These are phyloP conservation scores for Calliphora vomitoria DNA, from an alignment of 2,888 invertebrate species.

Conservation along the genomic window DNA sequence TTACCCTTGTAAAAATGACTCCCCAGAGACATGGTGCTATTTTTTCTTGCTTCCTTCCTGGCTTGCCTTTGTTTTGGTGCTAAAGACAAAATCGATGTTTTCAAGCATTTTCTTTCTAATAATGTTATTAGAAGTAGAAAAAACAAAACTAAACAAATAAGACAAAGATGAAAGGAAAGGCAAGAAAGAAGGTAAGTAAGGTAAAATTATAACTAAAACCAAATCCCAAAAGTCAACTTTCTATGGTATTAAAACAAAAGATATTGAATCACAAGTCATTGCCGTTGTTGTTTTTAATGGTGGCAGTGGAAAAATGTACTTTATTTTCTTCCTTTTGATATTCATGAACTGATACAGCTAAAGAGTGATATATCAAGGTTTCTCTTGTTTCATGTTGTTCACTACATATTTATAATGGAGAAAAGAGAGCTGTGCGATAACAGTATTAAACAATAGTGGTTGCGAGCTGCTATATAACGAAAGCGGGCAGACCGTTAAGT, in stretches of 20 bases:
- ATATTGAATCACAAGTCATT: slow-evolving; percentile 37
- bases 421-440: slow-evolving; percentile 36
- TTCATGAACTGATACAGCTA: slow-evolving; percentile 33
- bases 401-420: slow-evolving; percentile 17
- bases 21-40: slow-evolving; percentile 18
- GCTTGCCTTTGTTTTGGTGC: background rate
- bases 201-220: slow-evolving; percentile 15
- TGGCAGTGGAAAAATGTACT: slow-evolving; percentile 5
- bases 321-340: slow-evolving; percentile 20
- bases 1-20: slow-evolving; percentile 46
- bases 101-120: slow-evolving; percentile 26
- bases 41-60: slow-evolving; percentile 5
- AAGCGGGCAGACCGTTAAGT: background rate
- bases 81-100: slow-evolving; percentile 35
- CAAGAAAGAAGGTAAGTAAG: background rate
- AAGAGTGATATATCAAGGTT: slow-evolving; percentile 48
- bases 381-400: background rate
- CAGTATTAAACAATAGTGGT: slow-evolving; percentile 36
- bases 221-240: slow-evolving; percentile 51
- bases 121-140: slow-evolving; percentile 25
- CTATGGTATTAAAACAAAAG: slow-evolving; percentile 39
- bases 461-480: background rate
- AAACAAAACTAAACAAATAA: slow-evolving; percentile 31
- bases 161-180: background rate
- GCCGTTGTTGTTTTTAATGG: background rate